Evolutionary conservation across 2,888 invertebrate species (phyloP).

Genomic region (Protophormia terraenovae): DNA sequence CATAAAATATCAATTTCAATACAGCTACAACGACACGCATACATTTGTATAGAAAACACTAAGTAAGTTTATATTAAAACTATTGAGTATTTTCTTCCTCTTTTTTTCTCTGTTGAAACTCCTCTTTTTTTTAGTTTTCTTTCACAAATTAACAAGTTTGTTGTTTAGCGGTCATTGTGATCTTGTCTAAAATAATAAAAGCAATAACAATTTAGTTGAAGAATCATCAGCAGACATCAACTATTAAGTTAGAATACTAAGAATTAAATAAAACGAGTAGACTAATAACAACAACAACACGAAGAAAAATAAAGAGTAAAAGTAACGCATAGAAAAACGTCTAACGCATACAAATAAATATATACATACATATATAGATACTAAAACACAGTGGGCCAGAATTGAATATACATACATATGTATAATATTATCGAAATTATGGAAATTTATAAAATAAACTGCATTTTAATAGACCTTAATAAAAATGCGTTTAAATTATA

Average conservation of each 20-base stretch:
- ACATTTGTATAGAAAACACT: neutral
- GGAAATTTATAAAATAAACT: no score
- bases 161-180: slow-evolving; percentile 45
- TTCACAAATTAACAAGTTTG: slow-evolving; percentile 61
- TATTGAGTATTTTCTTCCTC: slow-evolving; percentile 7
- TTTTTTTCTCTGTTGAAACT: neutral
- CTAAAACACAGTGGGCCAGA: no score
- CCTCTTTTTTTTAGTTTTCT: neutral
- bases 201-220: neutral
- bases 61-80: neutral
- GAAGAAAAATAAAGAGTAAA: neutral
- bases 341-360: no score
- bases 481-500: no score
- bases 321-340: neutral
- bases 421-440: no score
- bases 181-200: slow-evolving; percentile 16
- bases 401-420: no score
- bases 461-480: no score
- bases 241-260: neutral
- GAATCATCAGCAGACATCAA: neutral
- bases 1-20: slow-evolving; percentile 22
- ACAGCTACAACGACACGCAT: neutral
- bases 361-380: no score
- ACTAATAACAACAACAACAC: no score
- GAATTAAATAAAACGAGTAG: no score